A percentile compares a stretch with the other conserved stretches of the same genome.
Evolutionary conservation across 2,888 invertebrate genomes (phyloP).

Genomic region (Hyposoter didymator): DNA sequence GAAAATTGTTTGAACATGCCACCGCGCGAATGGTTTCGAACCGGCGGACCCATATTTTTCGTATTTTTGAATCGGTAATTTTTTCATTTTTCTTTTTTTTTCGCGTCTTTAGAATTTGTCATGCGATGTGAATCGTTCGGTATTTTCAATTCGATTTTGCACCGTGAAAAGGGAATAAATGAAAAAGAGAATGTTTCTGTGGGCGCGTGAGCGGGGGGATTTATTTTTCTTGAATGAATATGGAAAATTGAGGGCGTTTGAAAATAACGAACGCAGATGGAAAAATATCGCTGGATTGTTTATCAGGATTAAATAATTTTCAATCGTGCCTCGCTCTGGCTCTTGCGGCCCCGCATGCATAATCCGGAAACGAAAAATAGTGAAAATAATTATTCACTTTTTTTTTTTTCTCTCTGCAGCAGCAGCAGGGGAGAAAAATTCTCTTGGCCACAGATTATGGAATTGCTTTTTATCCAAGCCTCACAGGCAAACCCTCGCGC

Average conservation of each 20-base stretch:
- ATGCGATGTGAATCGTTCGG: background rate
- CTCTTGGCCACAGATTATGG: background rate
- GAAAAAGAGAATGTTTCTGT: background rate
- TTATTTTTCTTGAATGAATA: slow-evolving; percentile 8
- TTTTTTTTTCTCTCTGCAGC: background rate
- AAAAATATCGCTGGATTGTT: slow-evolving; percentile 13
- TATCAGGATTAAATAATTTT: slow-evolving; percentile 24
- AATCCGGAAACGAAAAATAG: background rate
- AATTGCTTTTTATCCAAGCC: slow-evolving; percentile 26
- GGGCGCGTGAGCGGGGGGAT: background rate
- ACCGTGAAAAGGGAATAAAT: background rate
- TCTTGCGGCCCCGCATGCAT: background rate
- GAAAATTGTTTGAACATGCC: background rate
- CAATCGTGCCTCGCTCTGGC: background rate
- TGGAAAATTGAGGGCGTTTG: background rate
- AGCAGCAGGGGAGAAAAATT: background rate
- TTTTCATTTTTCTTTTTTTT: background rate
- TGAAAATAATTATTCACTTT: slow-evolving; percentile 15
- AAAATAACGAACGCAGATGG: background rate
- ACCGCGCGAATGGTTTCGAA: background rate
- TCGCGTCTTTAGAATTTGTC: background rate
- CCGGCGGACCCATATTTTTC: background rate
- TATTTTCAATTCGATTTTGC: background rate
- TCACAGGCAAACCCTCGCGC: background rate
- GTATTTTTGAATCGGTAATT: background rate